Evolutionary conservation across 2,888 invertebrate species (phyloP).

Genomic region (Kuschelorhynchus macadamiae): DNA sequence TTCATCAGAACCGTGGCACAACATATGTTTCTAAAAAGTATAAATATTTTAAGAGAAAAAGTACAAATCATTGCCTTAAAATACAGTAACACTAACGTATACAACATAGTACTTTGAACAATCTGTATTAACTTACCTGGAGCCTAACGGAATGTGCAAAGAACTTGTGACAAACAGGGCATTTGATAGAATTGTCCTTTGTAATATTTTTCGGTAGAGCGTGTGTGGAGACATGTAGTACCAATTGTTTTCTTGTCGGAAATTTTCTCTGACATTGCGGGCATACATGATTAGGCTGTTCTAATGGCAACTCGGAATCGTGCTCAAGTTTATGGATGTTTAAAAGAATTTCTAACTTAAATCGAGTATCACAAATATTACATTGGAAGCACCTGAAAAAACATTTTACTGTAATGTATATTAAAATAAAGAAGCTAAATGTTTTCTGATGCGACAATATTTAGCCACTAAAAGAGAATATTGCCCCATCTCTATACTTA

Average conservation of each 20-base stretch:
- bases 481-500: too few relatives aligned
- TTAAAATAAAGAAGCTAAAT: too few relatives aligned
- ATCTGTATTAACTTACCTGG: too few relatives aligned
- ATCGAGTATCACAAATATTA: slow-evolving; percentile 56
- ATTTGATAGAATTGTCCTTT: slow-evolving; percentile 70
- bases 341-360: slow-evolving; percentile 59
- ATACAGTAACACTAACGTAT: too few relatives aligned
- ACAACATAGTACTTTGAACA: too few relatives aligned
- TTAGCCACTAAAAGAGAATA: too few relatives aligned
- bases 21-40: slow-evolving; percentile 72
- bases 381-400: slow-evolving; percentile 59
- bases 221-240: slow-evolving; percentile 60
- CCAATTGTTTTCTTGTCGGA: slow-evolving; percentile 60
- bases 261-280: slow-evolving; percentile 62
- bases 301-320: slow-evolving; percentile 58
- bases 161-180: slow-evolving; percentile 76
- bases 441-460: too few relatives aligned
- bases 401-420: too few relatives aligned
- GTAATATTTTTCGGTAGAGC: slow-evolving; percentile 51
- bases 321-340: slow-evolving; percentile 62
- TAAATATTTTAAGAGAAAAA: too few relatives aligned
- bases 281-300: slow-evolving; percentile 60
- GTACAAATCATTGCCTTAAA: neutral
- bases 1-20: slow-evolving; percentile 78
- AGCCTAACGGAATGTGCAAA: slow-evolving; percentile 76